phyloP scores from a whole-genome alignment of 2,797 vertebrate species.

The Phataginus tricuspis region DNA sequence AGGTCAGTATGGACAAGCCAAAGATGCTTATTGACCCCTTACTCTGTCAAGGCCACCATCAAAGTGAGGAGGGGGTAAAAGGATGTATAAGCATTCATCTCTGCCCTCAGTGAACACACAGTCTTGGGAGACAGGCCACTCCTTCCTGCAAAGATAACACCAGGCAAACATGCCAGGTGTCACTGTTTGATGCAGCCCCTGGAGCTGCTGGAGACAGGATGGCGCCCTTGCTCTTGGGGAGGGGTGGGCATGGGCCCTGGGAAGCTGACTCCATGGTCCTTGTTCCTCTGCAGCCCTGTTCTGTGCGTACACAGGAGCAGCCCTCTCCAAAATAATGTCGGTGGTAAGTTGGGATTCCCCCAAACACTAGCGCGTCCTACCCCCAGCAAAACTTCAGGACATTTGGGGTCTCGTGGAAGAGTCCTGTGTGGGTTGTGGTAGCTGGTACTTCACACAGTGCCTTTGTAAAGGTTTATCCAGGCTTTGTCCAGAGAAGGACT shows the following conservation, averaged over 20 bases:
- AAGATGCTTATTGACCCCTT: background rate
- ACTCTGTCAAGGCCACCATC: background rate
- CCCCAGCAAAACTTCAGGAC: background rate
- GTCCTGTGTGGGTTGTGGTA: background rate
- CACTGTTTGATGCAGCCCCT: background rate
- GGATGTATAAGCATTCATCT: background rate
- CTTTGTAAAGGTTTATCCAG: background rate
- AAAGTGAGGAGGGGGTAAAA: background rate
- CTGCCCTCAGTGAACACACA: background rate
- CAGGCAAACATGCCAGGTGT: background rate
- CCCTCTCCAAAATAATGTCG: conserved; percentile 91
- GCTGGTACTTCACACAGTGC: background rate
- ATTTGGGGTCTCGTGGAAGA: background rate
- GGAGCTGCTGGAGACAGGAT: background rate
- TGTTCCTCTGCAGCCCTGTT: conserved; percentile 90
- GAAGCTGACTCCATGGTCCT: background rate
- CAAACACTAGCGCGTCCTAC: background rate
- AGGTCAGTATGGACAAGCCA: background rate
- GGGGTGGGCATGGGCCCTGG: background rate
- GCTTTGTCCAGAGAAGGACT: background rate
- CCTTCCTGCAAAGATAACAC: background rate
- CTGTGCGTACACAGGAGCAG: conserved; percentile 94
- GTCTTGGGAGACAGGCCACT: background rate
- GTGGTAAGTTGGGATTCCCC: conserved; percentile 86
- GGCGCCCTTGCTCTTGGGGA: background rate